A percentile compares a stretch with the other conserved stretches of the same genome.
phyloP scores from a whole-genome alignment of 2,113 vertebrate genomes.

The Cololabis saira region DNA sequence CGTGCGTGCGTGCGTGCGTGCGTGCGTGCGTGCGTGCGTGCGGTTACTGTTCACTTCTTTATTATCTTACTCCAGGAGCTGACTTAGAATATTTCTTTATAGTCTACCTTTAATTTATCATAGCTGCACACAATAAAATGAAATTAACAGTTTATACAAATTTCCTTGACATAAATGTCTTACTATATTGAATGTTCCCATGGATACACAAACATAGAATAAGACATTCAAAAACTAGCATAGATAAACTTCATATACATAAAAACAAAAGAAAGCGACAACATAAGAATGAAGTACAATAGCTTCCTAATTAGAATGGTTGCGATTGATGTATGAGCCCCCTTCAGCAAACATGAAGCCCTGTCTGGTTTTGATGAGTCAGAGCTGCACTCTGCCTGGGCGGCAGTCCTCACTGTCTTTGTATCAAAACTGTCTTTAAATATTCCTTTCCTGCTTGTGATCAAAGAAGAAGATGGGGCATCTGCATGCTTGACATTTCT shows the following conservation, averaged over 20 bases:
- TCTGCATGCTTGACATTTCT: constrained; percentile 50
- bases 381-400: constrained; percentile 38
- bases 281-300: constrained; percentile 60
- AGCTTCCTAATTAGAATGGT: constrained; percentile 65
- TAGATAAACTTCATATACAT: constrained; percentile 18
- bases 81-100: no score
- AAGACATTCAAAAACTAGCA: constrained; percentile 18
- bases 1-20: no score
- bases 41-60: no score
- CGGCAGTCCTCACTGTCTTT: constrained; percentile 28
- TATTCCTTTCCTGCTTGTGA: constrained; percentile 49
- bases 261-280: constrained; percentile 50
- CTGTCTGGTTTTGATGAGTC: constrained; percentile 60
- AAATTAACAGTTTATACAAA: not conserved
- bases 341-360: constrained; percentile 52
- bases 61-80: no score
- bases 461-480: constrained; percentile 44
- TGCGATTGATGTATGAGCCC: constrained; percentile 55
- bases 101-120: no score
- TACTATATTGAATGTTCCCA: not conserved
- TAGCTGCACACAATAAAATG: no score
- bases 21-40: no score
- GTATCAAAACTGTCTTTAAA: constrained; percentile 44
- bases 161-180: constrained; percentile 1
- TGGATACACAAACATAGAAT: not conserved